phyloP scores from a whole-genome alignment of 2,888 invertebrate genomes.

The Gasteruption jaculator region DNA sequence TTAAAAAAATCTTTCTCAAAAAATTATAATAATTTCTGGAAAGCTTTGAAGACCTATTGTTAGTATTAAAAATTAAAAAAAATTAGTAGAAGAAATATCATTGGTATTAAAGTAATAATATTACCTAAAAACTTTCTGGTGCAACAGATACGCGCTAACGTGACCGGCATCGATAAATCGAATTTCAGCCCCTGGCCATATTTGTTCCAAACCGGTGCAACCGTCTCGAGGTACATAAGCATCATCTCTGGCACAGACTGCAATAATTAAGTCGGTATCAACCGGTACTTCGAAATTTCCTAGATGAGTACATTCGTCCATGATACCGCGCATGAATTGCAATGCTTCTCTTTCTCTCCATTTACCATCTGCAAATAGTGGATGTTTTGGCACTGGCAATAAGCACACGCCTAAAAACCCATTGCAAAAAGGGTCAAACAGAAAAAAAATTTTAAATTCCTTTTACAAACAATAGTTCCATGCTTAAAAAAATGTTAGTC shows the following conservation, averaged over 20 bases:
- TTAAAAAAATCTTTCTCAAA: conserved; percentile 5
- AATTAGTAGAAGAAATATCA: conserved; percentile 4
- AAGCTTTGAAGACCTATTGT: not conserved
- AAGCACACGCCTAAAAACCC: conserved; percentile 42
- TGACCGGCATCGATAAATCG: conserved; percentile 87
- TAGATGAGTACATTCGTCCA: conserved; percentile 98
- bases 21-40: not conserved
- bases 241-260: conserved; percentile 85
- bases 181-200: conserved; percentile 92
- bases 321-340: conserved; percentile 94
- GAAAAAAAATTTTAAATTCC: too few species aligned
- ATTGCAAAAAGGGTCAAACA: conserved; percentile 5
- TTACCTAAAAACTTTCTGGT: conserved; percentile 84
- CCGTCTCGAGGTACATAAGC: conserved; percentile 87
- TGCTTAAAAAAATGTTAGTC: too few species aligned
- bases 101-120: not conserved
- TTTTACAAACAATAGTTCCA: too few species aligned
- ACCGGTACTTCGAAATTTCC: conserved; percentile 85
- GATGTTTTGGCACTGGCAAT: conserved; percentile 42
- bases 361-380: conserved; percentile 48
- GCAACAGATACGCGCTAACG: conserved; percentile 81
- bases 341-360: conserved; percentile 75
- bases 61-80: not conserved
- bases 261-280: conserved; percentile 86
- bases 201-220: conserved; percentile 74